Conservation (phyloP, 1,140 invertebrate genomes). For the Stratiolaelaps scimitus region DNA sequence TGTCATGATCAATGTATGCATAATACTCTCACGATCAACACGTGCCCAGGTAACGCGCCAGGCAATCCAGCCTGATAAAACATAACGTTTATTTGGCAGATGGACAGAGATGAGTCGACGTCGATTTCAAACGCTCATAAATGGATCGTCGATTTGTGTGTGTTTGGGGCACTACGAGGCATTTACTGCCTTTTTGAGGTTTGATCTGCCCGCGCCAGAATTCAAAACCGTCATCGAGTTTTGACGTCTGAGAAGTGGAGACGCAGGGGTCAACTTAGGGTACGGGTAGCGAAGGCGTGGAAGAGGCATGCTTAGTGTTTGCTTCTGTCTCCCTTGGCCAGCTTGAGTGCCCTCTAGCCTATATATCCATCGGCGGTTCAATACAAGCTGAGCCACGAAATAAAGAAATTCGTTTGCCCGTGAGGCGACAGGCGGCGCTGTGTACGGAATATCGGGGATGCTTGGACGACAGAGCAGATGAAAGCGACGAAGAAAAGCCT, state of each 20-base stretch:
- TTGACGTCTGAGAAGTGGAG: background rate
- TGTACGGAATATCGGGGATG: background rate
- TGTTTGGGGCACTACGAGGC: too few species aligned
- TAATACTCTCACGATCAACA: too few species aligned
- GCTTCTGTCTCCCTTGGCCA: conserved; percentile 2
- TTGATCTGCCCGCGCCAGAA: background rate
- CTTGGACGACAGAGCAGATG: background rate
- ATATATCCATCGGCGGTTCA: background rate
- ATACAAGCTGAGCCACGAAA: background rate
- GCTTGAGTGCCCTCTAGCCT: background rate
- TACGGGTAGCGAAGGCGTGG: background rate
- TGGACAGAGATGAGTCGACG: too few species aligned
- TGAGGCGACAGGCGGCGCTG: conserved; percentile 20
- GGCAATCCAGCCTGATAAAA: too few species aligned
- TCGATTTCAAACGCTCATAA: too few species aligned
- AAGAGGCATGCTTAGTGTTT: background rate
- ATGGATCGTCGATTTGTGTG: too few species aligned
- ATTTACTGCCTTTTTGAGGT: too few species aligned
- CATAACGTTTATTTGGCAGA: too few species aligned
- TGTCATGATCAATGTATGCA: too few species aligned
- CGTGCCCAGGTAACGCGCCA: too few species aligned
- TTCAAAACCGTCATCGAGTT: conserved; percentile 1
- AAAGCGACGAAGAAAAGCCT: conserved; percentile 1
- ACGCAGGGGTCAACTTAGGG: background rate
- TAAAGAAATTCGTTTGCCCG: background rate